These are phyloP conservation scores for Oceanites oceanicus DNA, from an alignment of 2,113 vertebrate genomes.

Conservation along the genomic window DNA sequence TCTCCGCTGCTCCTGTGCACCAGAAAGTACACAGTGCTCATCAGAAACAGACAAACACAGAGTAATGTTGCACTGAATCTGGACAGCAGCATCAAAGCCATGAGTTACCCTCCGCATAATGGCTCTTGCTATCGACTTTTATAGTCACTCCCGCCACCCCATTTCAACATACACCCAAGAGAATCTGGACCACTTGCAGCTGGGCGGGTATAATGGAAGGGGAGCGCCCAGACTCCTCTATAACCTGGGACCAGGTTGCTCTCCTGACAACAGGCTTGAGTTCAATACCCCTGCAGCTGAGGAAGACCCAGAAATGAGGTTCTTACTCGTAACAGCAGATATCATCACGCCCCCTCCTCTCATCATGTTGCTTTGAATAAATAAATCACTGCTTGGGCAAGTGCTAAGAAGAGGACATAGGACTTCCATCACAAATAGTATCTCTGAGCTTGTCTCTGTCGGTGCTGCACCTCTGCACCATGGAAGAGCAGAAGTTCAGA, in stretches of 20 bases:
- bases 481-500: background rate
- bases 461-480: background rate
- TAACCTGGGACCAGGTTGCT: background rate
- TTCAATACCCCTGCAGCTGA: background rate
- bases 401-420: background rate
- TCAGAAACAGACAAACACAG: background rate
- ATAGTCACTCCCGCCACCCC: rapidly evolving
- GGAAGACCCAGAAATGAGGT: background rate
- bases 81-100: background rate
- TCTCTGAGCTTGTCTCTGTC: background rate
- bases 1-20: conserved; percentile 90
- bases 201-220: background rate
- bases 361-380: background rate
- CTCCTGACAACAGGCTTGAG: background rate
- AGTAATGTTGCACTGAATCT: background rate
- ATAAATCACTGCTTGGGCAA: background rate
- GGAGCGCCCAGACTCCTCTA: background rate
- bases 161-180: background rate
- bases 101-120: background rate
- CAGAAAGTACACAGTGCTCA: background rate
- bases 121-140: background rate
- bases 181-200: background rate
- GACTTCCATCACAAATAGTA: background rate
- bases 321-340: background rate
- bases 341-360: background rate